phyloP scores from a whole-genome alignment of 2,113 vertebrate species.

The Jacana jacana region DNA sequence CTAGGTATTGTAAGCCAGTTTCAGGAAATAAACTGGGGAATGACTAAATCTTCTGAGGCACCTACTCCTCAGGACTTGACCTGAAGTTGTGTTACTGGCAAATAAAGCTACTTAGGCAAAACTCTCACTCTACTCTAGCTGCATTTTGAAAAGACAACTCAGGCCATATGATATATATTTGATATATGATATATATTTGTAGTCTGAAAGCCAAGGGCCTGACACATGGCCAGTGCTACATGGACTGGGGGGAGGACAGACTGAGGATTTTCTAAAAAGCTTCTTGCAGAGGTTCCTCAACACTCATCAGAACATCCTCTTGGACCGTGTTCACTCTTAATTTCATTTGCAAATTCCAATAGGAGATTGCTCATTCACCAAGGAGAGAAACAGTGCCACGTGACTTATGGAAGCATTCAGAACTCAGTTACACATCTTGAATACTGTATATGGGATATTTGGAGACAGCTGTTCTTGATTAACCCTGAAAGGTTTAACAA shows the following conservation, averaged over 20 bases:
- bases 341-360: not conserved
- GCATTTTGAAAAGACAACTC: not conserved
- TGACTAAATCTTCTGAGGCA: not conserved
- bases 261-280: not conserved
- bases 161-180: not conserved
- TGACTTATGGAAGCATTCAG: not conserved
- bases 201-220: not conserved
- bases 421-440: conserved; percentile 28
- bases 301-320: not conserved
- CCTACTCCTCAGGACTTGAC: not conserved
- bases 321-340: not conserved
- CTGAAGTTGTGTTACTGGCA: not conserved
- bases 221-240: not conserved
- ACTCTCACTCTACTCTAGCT: not conserved
- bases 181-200: too few species aligned
- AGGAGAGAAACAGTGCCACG: not conserved
- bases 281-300: not conserved
- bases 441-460: not conserved
- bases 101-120: not conserved
- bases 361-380: not conserved
- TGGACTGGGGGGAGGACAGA: not conserved
- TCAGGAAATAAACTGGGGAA: not conserved
- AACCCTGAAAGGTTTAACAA: conserved; percentile 43
- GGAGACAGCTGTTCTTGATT: conserved; percentile 34
- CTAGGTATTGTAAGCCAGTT: not conserved